phyloP scores from a whole-genome alignment of 2,113 vertebrate species.

The Amazona guildingii region DNA sequence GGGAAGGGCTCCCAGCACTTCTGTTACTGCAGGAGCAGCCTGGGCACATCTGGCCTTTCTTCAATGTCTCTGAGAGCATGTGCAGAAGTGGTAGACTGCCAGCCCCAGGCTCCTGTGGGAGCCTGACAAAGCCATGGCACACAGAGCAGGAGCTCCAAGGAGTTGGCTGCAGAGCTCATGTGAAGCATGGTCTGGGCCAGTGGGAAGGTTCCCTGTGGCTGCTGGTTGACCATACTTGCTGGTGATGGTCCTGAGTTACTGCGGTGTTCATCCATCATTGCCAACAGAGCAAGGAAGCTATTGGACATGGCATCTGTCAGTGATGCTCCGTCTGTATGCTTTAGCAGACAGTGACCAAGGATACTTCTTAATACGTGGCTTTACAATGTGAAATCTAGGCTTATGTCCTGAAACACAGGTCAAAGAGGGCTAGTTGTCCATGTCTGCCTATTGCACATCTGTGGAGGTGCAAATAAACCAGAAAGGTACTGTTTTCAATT shows the following conservation, averaged over 20 bases:
- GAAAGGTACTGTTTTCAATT: neutral
- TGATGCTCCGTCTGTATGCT: neutral
- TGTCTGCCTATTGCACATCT: neutral
- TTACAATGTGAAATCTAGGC: neutral
- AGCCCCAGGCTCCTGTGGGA: neutral
- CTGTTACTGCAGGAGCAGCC: neutral
- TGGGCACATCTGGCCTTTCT: neutral
- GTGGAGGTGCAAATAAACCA: neutral
- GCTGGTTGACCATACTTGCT: neutral
- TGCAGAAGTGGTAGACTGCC: neutral
- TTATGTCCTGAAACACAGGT: neutral
- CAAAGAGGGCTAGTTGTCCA: neutral
- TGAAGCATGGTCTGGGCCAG: neutral
- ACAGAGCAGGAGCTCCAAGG: neutral
- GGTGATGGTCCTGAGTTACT: neutral
- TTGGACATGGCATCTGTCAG: neutral
- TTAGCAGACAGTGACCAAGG: neutral
- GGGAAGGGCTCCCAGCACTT: neutral
- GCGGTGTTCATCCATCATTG: neutral
- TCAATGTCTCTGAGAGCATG: neutral
- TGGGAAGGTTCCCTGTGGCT: neutral
- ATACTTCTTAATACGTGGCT: neutral
- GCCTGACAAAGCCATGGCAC: neutral
- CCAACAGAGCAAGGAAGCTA: neutral
- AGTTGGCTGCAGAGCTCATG: neutral